Conservation (phyloP, 2,888 invertebrate species). For the Ischnus inquisitorius region DNA sequence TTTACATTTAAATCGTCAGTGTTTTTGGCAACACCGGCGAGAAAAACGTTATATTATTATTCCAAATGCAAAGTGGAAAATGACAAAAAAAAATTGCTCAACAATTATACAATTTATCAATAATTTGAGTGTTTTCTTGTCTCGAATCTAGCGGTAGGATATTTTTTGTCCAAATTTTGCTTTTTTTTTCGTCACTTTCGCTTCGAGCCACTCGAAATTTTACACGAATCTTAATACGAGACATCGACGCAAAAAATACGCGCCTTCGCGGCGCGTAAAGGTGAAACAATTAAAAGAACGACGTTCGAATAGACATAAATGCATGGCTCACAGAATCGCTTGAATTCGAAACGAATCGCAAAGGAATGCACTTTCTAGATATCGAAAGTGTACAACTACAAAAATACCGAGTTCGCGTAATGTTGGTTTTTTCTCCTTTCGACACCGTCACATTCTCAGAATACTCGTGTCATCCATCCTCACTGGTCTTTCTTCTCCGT, state of each 20-base stretch:
- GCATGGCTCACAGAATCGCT: conserved; percentile 43
- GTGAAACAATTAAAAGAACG: conserved; percentile 12
- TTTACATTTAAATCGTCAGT: conserved; percentile 29
- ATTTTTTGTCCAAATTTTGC: neutral
- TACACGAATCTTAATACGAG: conserved; percentile 26
- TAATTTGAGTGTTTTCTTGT: conserved; percentile 11
- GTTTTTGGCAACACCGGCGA: conserved; percentile 35
- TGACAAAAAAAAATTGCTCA: conserved; percentile 45
- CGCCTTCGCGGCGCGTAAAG: neutral
- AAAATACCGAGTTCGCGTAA: conserved; percentile 55
- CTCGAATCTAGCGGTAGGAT: neutral
- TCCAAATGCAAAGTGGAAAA: conserved; percentile 54
- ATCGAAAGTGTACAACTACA: conserved; percentile 54
- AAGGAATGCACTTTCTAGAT: conserved; percentile 54
- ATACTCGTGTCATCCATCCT: conserved; percentile 75
- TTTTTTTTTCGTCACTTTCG: conserved; percentile 7
- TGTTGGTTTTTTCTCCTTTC: conserved; percentile 41
- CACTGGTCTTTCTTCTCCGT: conserved; percentile 92
- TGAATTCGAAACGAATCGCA: conserved; percentile 51
- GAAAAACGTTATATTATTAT: conserved; percentile 21
- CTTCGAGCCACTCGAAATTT: neutral
- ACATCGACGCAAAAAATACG: conserved; percentile 2
- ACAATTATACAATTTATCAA: conserved; percentile 30
- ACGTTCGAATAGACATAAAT: conserved; percentile 45
- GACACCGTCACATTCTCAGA: conserved; percentile 27